Percentiles rank a stretch among this genome's conserved stretches.
phyloP scores from a whole-genome alignment of 2,888 invertebrate species.

The Aphidius colemani region DNA sequence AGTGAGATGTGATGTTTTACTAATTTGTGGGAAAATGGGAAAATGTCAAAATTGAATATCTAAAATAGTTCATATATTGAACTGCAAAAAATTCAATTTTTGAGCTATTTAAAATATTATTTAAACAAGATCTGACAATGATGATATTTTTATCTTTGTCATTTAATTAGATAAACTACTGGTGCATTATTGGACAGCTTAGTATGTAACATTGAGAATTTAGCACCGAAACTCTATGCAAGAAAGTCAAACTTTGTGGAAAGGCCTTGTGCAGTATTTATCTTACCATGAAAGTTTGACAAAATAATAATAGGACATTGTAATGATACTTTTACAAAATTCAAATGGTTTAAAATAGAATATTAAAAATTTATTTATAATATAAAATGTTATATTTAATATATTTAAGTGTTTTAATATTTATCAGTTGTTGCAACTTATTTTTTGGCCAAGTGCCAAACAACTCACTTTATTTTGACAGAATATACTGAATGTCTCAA shows the following conservation, averaged over 20 bases:
- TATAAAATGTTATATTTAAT: neutral
- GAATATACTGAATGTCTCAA: conserved; percentile 26
- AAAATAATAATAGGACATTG: conserved; percentile 10
- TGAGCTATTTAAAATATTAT: no score
- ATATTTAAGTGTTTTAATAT: conserved; percentile 55
- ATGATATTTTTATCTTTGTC: no score
- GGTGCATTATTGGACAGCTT: no score
- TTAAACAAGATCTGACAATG: no score
- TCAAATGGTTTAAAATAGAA: no score
- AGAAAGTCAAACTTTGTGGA: conserved; percentile 8
- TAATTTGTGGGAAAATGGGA: no score
- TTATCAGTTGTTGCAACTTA: conserved; percentile 49
- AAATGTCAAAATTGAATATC: no score
- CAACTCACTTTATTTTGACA: conserved; percentile 28
- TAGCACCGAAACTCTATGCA: neutral
- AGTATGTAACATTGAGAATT: conserved; percentile 1
- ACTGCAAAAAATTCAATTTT: no score
- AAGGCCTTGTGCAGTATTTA: conserved; percentile 2
- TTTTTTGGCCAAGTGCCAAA: conserved; percentile 52
- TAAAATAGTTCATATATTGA: no score
- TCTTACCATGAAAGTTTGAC: conserved; percentile 7
- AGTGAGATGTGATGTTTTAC: no score
- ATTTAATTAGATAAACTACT: no score
- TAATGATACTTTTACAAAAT: neutral
- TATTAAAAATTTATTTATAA: neutral